Conservation (phyloP, 2,797 vertebrate species). For the Sebastes iracundus region DNA sequence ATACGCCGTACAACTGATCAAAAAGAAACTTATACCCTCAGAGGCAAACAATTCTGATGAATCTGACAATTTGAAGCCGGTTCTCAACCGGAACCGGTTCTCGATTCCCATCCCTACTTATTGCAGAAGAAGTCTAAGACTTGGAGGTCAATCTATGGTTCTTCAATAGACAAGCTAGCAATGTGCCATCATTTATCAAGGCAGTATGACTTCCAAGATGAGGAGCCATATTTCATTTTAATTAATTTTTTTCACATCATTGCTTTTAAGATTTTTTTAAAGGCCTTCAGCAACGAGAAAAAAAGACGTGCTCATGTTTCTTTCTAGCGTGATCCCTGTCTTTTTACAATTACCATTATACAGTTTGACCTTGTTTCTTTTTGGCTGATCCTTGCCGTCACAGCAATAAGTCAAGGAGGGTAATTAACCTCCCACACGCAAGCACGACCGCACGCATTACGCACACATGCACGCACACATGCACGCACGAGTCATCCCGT, state of each 20-base stretch:
- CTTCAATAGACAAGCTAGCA: neutral
- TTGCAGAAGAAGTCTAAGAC: neutral
- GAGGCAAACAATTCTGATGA: neutral
- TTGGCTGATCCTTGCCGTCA: slow-evolving; percentile 45
- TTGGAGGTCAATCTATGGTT: neutral
- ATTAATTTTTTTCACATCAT: neutral
- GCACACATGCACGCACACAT: neutral
- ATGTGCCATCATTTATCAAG: neutral
- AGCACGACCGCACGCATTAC: slow-evolving; percentile 1
- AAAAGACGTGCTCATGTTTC: neutral
- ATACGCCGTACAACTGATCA: too few species aligned
- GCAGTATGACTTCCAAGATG: neutral
- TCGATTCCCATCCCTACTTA: neutral
- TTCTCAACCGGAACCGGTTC: neutral
- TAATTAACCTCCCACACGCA: slow-evolving; percentile 56
- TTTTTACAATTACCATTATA: neutral
- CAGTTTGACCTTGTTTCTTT: slow-evolving; percentile 49
- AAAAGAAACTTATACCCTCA: neutral
- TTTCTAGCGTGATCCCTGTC: slow-evolving; percentile 2
- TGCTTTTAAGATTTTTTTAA: neutral
- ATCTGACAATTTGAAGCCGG: neutral
- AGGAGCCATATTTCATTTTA: neutral
- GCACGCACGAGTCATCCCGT: slow-evolving; percentile 28
- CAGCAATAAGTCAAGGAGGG: slow-evolving; percentile 46
- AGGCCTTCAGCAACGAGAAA: neutral